These are phyloP conservation scores for Tragelaphus strepsiceros DNA, from an alignment of 2,113 vertebrate genomes.

Conservation along the genomic window DNA sequence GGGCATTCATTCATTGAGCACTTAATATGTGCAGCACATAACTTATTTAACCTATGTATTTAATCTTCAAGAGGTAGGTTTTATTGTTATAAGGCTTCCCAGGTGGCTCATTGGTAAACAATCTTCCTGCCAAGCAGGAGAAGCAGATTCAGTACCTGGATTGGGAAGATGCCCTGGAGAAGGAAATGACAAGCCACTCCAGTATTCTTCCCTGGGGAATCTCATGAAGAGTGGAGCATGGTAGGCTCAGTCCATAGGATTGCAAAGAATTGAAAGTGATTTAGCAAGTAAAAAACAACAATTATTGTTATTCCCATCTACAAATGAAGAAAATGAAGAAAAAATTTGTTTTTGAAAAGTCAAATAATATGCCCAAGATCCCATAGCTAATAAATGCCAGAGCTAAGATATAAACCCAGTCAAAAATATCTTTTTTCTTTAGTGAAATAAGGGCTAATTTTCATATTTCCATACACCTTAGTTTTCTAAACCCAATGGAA, in stretches of 20 bases:
- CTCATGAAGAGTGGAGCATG: neutral
- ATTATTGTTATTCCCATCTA: neutral
- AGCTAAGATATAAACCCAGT: neutral
- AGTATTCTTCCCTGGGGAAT: neutral
- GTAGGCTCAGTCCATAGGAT: neutral
- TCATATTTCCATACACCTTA: neutral
- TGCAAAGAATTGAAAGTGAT: neutral
- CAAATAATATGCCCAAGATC: neutral
- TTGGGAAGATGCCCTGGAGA: neutral
- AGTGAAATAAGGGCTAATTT: neutral
- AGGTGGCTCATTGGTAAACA: neutral
- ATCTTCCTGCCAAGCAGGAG: neutral
- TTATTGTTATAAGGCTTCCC: neutral
- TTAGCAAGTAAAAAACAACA: neutral
- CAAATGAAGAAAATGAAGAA: neutral
- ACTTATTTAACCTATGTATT: neutral
- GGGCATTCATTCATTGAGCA: neutral
- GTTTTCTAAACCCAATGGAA: neutral
- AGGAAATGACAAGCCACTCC: neutral
- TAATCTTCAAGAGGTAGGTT: neutral
- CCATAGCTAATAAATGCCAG: neutral
- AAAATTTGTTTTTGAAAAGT: neutral
- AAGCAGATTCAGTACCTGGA: neutral
- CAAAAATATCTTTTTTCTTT: neutral
- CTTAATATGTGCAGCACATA: neutral